Percentiles rank a stretch among this genome's conserved stretches.
Evolutionary conservation across 1,140 invertebrate genomes (phyloP).

Genomic region (Sinella curviseta): DNA sequence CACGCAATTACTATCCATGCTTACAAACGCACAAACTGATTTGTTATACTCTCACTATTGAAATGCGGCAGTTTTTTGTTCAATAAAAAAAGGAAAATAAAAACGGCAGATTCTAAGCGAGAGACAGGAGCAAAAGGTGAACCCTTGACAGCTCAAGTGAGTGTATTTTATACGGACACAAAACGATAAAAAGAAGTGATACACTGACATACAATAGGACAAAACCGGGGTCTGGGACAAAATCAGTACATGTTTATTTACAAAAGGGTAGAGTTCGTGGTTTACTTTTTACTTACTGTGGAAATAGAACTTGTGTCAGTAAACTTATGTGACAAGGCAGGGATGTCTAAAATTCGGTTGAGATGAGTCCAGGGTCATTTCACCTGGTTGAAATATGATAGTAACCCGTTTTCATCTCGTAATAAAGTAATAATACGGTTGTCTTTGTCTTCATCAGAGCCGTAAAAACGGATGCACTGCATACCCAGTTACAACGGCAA

Average conservation of each 20-base stretch:
- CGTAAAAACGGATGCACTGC: too few relatives aligned
- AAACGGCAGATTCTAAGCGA: too few relatives aligned
- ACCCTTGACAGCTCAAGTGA: background rate
- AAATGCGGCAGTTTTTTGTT: background rate
- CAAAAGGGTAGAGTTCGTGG: background rate
- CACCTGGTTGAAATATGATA: conserved; percentile 9
- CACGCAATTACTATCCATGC: too few relatives aligned
- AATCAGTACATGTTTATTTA: background rate
- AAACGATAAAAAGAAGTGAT: background rate
- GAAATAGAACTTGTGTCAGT: too few relatives aligned
- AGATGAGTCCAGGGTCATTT: too few relatives aligned
- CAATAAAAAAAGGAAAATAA: background rate
- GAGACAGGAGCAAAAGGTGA: background rate
- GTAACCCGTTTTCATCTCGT: background rate
- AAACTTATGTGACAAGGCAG: background rate
- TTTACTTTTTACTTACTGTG: too few relatives aligned
- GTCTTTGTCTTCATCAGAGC: too few relatives aligned
- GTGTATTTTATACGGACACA: background rate
- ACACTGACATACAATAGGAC: background rate
- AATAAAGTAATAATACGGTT: background rate
- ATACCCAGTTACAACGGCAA: too few relatives aligned
- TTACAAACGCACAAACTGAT: background rate
- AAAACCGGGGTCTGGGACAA: background rate
- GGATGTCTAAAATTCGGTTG: too few relatives aligned
- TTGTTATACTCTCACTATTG: background rate